phyloP scores from a whole-genome alignment of 64 coral and sea anemone species.

The Actinia tenebrosa region DNA sequence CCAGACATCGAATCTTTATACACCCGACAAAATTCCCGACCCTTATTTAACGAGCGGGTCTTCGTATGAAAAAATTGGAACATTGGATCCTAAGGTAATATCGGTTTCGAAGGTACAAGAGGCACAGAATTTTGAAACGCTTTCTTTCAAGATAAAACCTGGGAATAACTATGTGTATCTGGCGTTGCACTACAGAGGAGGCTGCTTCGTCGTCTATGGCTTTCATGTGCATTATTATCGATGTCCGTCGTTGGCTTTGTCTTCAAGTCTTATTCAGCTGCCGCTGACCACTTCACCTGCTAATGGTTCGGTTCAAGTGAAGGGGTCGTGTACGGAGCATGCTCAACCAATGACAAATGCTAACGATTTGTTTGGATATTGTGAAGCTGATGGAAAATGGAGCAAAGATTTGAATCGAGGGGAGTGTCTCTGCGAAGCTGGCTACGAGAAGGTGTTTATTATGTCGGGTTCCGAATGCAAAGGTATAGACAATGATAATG shows the following conservation, averaged over 20 bases:
- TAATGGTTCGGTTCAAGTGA: conserved; percentile 2
- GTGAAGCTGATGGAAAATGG: conserved; percentile 17
- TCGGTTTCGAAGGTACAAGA: not conserved
- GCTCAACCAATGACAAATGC: conserved; percentile 8
- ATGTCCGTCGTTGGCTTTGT: conserved; percentile 8
- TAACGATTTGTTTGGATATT: conserved; percentile 18
- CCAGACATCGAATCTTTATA: not conserved
- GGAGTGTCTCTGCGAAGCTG: conserved; percentile 39
- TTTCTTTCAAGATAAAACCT: not conserved
- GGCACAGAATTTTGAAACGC: conserved; percentile 1
- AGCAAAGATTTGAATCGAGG: conserved; percentile 6
- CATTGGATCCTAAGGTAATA: not conserved
- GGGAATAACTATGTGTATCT: conserved; percentile 6
- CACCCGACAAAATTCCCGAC: conserved; percentile 13
- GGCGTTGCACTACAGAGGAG: conserved; percentile 26
- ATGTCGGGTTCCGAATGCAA: conserved; percentile 11
- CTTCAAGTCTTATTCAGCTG: conserved; percentile 9
- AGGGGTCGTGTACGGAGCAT: not conserved
- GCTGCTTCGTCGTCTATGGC: conserved; percentile 7
- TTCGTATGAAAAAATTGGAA: not conserved
- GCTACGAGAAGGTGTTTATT: conserved; percentile 9
- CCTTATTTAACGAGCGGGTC: not conserved
- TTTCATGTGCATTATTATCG: conserved; percentile 12
- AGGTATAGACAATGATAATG: conserved; percentile 1
- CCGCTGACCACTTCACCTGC: conserved; percentile 22